Conservation (phyloP, 2,797 vertebrate genomes). For the Danio choprae region DNA sequence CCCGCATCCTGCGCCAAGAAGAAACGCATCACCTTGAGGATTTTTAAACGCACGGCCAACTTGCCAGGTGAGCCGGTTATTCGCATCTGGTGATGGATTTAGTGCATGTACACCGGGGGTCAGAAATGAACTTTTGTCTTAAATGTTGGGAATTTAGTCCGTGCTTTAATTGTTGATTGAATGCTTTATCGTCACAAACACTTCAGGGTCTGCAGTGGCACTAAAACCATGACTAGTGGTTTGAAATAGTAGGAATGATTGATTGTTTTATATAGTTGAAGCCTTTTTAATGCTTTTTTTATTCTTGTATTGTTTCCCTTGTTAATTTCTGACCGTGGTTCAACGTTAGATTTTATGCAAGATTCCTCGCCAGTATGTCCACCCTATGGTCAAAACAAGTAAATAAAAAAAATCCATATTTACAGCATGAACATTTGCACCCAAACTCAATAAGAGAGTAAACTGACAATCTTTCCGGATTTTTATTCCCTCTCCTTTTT, state of each 20-base stretch:
- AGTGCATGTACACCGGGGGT: neutral
- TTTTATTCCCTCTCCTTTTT: no score
- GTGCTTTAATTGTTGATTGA: neutral
- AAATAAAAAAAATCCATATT: neutral
- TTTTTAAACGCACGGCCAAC: conserved; percentile 20
- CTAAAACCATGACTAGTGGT: neutral
- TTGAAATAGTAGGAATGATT: neutral
- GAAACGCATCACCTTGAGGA: conserved; percentile 46
- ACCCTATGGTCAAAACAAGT: neutral
- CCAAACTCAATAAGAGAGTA: no score
- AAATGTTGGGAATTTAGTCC: neutral
- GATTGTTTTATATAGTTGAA: neutral
- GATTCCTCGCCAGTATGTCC: neutral
- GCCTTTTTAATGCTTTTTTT: neutral
- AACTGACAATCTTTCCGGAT: no score
- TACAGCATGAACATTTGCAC: neutral
- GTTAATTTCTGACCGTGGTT: neutral
- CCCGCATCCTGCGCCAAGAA: conserved; percentile 53
- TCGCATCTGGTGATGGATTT: neutral
- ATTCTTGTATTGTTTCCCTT: neutral
- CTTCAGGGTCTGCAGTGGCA: neutral
- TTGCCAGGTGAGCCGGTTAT: conserved; percentile 36
- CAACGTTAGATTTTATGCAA: neutral
- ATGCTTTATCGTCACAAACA: neutral
- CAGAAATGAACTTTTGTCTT: conserved; percentile 18